phyloP scores from a whole-genome alignment of 2,797 vertebrate genomes.

The Sebastes steindachneri region DNA sequence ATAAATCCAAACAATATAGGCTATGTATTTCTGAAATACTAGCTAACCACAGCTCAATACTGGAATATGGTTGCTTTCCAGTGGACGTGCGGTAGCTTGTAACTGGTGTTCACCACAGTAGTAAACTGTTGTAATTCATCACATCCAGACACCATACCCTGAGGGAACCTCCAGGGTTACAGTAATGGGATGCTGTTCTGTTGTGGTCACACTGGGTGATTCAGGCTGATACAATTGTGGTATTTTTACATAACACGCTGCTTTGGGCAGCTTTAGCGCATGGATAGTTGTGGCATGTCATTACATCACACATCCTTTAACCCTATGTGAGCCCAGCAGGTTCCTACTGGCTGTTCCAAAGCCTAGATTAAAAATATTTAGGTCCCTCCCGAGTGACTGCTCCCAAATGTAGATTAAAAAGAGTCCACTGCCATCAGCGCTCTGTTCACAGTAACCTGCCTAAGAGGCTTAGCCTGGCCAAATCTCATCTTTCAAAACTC shows the following conservation, averaged over 20 bases:
- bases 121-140: not conserved
- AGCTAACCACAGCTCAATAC: not conserved
- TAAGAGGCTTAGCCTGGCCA: not conserved
- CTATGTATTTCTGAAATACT: not conserved
- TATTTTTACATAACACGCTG: not conserved
- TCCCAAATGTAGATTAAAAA: constrained; percentile 37
- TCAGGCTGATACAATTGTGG: not conserved
- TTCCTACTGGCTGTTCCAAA: not conserved
- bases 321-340: not conserved
- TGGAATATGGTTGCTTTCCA: not conserved
- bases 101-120: not conserved
- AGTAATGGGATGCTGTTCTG: not conserved
- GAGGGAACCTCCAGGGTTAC: not conserved
- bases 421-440: not conserved
- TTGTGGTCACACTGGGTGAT: not conserved
- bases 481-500: constrained; percentile 16
- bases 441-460: not conserved
- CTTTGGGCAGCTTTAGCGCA: not conserved
- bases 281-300: not conserved
- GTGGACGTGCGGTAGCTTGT: not conserved
- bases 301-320: constrained; percentile 4
- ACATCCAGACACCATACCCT: not conserved
- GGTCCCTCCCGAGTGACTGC: not conserved
- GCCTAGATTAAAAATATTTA: constrained; percentile 23
- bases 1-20: not conserved